These are phyloP conservation scores for Hirtodrosophila histrioides DNA, from an alignment of 2,888 invertebrate species.

Conservation along the genomic window DNA sequence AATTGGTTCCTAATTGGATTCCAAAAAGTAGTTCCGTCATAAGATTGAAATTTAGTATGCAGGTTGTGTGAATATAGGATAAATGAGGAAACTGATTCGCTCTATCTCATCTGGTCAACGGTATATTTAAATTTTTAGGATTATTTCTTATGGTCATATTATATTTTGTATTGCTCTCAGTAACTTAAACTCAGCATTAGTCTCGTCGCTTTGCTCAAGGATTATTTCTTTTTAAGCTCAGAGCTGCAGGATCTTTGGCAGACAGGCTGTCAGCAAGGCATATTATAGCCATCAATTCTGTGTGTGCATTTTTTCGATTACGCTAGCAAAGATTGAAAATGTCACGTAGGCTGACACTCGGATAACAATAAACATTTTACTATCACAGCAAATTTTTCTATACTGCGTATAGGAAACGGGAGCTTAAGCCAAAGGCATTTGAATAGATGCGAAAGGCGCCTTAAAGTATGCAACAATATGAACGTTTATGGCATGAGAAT, in stretches of 20 bases:
- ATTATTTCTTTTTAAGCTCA: too few relatives aligned
- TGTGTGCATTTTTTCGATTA: conserved; percentile 13
- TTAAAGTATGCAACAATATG: conserved; percentile 54
- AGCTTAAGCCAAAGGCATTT: conserved; percentile 44
- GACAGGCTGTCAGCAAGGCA: conserved; percentile 15
- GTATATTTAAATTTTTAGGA: too few relatives aligned
- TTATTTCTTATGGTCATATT: too few relatives aligned
- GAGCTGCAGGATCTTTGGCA: not conserved
- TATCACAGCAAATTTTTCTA: conserved; percentile 44
- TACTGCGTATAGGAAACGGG: conserved; percentile 13
- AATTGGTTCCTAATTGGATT: too few relatives aligned
- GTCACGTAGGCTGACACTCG: conserved; percentile 59
- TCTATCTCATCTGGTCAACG: too few relatives aligned
- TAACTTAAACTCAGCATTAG: too few relatives aligned
- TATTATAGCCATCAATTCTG: not conserved
- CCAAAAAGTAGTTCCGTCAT: too few relatives aligned
- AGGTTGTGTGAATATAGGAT: too few relatives aligned
- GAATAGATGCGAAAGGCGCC: conserved; percentile 42
- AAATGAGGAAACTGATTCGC: too few relatives aligned
- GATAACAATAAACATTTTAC: conserved; percentile 55
- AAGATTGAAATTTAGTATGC: too few relatives aligned
- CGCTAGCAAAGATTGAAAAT: conserved; percentile 48
- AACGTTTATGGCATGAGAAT: conserved; percentile 52
- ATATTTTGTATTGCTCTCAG: too few relatives aligned
- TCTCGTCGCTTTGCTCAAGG: too few relatives aligned